A percentile compares a stretch with the other conserved stretches of the same genome.
Evolutionary conservation across 2,797 vertebrate species (phyloP).

Genomic region (Enteromius anoplus): DNA sequence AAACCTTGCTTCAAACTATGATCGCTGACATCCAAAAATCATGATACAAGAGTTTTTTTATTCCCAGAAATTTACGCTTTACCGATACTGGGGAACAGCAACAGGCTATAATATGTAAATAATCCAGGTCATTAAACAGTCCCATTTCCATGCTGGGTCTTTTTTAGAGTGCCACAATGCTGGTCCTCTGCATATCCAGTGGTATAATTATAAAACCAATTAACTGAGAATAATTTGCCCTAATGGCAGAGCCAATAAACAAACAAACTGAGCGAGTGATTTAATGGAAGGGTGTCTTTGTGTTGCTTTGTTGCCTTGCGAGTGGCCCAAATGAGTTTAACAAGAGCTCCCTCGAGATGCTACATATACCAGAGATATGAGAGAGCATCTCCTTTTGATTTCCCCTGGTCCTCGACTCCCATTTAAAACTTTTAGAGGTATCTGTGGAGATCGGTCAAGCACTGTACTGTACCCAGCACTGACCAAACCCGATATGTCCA

Average conservation of each 20-base stretch:
- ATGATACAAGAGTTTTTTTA: conserved; percentile 7
- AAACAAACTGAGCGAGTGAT: conserved; percentile 64
- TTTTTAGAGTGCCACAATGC: conserved; percentile 44
- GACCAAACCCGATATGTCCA: conserved; percentile 10
- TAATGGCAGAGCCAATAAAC: conserved; percentile 70
- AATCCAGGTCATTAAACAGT: conserved; percentile 44
- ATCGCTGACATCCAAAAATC: not conserved
- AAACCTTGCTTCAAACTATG: not conserved
- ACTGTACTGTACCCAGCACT: conserved; percentile 43
- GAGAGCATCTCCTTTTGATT: conserved; percentile 70
- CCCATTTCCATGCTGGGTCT: conserved; percentile 39
- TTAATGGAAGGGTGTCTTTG: conserved; percentile 65
- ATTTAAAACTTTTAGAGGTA: conserved; percentile 65
- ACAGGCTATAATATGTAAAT: conserved; percentile 45
- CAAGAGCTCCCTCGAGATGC: conserved; percentile 64
- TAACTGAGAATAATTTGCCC: conserved; percentile 70
- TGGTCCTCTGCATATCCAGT: conserved; percentile 58
- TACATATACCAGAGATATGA: conserved; percentile 64
- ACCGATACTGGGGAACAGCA: conserved; percentile 6
- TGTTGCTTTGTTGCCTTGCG: conserved; percentile 55
- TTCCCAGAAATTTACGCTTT: not conserved
- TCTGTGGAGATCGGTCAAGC: conserved; percentile 43
- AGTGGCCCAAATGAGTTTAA: conserved; percentile 67
- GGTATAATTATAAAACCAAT: conserved; percentile 69
- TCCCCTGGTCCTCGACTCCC: conserved; percentile 67